Percentiles rank a stretch among this genome's conserved stretches.
Evolutionary conservation across 2,888 invertebrate species (phyloP).

Genomic region (Zhengitettix transpicula): DNA sequence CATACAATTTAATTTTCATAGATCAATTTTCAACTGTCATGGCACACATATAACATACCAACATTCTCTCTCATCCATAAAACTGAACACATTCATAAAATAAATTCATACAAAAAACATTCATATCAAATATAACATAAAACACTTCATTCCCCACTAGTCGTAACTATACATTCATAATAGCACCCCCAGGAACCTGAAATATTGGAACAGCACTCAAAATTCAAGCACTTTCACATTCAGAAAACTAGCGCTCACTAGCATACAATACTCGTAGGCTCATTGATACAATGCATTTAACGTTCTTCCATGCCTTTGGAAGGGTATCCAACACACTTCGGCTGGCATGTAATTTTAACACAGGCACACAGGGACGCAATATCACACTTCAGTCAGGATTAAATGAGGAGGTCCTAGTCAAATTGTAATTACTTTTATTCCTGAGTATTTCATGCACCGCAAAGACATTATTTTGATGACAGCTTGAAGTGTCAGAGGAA

Average conservation of each 20-base stretch:
- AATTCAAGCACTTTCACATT: not conserved
- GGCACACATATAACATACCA: conserved; percentile 4
- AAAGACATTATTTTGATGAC: not conserved
- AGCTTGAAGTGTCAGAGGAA: no score
- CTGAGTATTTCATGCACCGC: not conserved
- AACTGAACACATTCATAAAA: conserved; percentile 1
- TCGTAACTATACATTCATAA: not conserved
- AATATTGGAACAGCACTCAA: not conserved
- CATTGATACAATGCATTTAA: conserved; percentile 21
- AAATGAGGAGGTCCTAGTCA: conserved; percentile 12
- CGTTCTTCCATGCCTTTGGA: conserved; percentile 18
- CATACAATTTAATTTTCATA: not conserved
- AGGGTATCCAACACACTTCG: conserved; percentile 15
- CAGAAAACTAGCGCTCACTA: conserved; percentile 1
- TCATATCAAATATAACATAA: not conserved
- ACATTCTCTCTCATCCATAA: not conserved
- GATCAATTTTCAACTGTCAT: conserved; percentile 2
- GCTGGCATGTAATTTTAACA: conserved; percentile 18
- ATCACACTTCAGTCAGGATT: conserved; percentile 19
- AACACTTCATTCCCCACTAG: no score
- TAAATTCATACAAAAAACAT: not conserved
- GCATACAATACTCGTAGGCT: conserved; percentile 7
- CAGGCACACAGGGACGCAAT: conserved; percentile 19
- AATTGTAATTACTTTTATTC: not conserved
- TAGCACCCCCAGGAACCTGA: no score